Evolutionary conservation across 1,140 invertebrate species (phyloP), one percentile per base, ranked within the genome.

Genomic region (Drosophila albomicans): DNA sequence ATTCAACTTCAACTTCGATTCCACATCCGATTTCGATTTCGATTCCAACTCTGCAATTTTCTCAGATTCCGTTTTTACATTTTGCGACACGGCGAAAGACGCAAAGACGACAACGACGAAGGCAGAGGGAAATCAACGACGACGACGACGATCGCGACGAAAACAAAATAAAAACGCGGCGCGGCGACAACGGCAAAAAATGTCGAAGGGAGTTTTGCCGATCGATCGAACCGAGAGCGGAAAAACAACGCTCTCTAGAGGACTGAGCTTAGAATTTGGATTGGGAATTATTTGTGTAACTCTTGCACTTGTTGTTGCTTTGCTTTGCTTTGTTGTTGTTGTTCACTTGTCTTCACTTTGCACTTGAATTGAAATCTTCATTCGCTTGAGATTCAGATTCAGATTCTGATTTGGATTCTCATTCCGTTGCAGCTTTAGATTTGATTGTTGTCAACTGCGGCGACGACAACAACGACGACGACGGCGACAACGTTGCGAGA

Each of bases 91-190:
- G 57, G 43, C 66, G 45, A 54, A 61, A 59, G 64, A 73, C 63
- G 41, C 30, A 49, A 61, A 6, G 15, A 16, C 54, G 64, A 68
- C 35, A 20, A 45, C 10, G 8, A 35, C 25, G 32, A 20, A 45
- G 52, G 20, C 20, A 25, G 20, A 25, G 20, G 20, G 20, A 38
- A 38, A 38, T n/a, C 30, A 32, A 30, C 16, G 30, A 52, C 57
- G 28, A 35, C 59, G 38, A 46, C 48, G 38, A 15, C 20, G 28
- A 58, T 13, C 49, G 65, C 66, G 66, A 75, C 66, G 82, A 81
- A 70, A 82, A 82, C 75, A 85, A 85, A 84, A 79, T 65, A 77
- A 66, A 82, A 80, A 77, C 81, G 73, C 81, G 73, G 78, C 81
- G 73, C 81, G 67, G 78, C 81, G 81, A 84, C 58, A 69, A 49